Evolutionary conservation across 2,888 invertebrate genomes (phyloP), one percentile per base, ranked within the genome.

Genomic region (Agelastica alni): DNA sequence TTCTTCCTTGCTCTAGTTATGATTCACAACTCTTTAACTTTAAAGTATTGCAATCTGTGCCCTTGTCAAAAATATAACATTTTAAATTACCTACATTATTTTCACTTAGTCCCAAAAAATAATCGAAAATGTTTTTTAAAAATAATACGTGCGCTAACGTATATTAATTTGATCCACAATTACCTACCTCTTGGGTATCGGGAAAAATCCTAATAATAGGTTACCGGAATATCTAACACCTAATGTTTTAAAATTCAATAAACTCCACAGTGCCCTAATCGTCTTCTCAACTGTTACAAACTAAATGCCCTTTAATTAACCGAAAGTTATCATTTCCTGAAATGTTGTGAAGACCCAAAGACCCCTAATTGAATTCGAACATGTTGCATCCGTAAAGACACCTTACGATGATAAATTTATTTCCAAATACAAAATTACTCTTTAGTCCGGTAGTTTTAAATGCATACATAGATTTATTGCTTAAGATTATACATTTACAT

Each of bases 371-470:
- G 59, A 62, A 51, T 56, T 52, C 51, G 43, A 65, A 56, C 63
- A 62, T 62, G 51, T 59, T 62, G 63, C 62, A 57, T 51, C 53
- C 64, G 62, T 34, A 46, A 41, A 31, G 52, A 54, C 56, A 51
- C 57, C 53, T 56, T 42, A 20, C 46, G 43, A 59, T 59, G 60
- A 62, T 61, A 56, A 49, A 61, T 59, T 51, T 46, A 54, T 58
- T 57, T 62, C 48, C 51, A 26, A 20, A 34, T 34, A 34, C 34
- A 7, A 3, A 4, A 34, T 2, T 12, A 34, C 13, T 5, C 2
- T 18, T 17, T 39, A 39, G 18, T 12, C 17, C 20, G 20, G 37
- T 39, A 12, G 12, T 20, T 2, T n/a, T n/a, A n/a, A n/a, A n/a
- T n/a, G n/a, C n/a, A n/a, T n/a, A n/a, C n/a, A n/a, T n/a, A n/a